phyloP scores from a whole-genome alignment of 2,888 invertebrate genomes.

The Agrochola macilenta region DNA sequence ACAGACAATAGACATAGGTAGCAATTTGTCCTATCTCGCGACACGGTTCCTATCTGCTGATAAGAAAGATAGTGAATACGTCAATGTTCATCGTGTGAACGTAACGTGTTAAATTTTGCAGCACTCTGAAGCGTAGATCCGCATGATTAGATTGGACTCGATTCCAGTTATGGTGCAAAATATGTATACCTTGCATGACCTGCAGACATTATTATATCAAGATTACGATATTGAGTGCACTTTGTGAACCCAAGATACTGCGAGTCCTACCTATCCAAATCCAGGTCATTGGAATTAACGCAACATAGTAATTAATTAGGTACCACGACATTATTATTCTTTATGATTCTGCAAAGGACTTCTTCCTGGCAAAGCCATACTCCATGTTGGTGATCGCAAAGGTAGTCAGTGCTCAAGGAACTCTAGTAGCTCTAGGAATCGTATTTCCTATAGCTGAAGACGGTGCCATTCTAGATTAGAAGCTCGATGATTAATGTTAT shows the following conservation, averaged over 20 bases:
- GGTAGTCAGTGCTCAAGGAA: too few relatives aligned
- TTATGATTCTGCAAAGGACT: not conserved
- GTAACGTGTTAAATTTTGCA: slow-evolving; percentile 21
- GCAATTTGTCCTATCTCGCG: slow-evolving; percentile 14
- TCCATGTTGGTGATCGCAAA: not conserved
- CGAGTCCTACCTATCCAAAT: slow-evolving; percentile 4
- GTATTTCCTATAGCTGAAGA: not conserved
- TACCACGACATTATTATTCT: not conserved
- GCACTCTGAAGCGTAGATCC: slow-evolving; percentile 13
- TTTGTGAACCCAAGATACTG: not conserved
- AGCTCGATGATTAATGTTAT: not conserved
- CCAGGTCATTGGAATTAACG: not conserved
- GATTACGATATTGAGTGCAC: not conserved
- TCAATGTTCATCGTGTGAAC: slow-evolving; percentile 20
- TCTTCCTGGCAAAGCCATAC: not conserved
- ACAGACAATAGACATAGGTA: slow-evolving; percentile 1
- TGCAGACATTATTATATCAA: not conserved
- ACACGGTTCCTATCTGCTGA: slow-evolving; percentile 23
- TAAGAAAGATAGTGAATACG: slow-evolving; percentile 20
- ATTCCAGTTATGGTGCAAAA: not conserved
- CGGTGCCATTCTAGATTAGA: not conserved
- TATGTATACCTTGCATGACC: not conserved
- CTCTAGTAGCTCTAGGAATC: not conserved
- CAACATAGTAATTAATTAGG: not conserved
- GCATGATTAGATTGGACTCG: not conserved